Evolutionary conservation across 2,113 vertebrate species (phyloP).

Genomic region (Cettia cetti): DNA sequence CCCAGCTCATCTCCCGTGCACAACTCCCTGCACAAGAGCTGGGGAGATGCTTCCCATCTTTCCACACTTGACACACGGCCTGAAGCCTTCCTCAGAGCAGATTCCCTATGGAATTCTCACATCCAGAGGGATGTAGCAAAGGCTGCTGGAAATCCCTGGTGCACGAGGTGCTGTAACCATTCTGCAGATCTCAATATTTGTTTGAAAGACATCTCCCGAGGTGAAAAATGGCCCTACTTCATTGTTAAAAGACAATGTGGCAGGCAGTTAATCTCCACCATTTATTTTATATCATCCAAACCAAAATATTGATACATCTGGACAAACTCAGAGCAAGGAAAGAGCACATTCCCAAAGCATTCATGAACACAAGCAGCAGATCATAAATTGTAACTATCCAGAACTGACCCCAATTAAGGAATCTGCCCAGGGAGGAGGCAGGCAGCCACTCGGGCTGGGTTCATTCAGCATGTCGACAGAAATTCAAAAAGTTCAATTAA

Average conservation of each 20-base stretch:
- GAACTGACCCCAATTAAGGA: not conserved
- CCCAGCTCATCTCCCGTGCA: not conserved
- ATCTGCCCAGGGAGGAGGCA: not conserved
- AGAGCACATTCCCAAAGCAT: slow-evolving; percentile 40
- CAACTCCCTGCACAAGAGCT: not conserved
- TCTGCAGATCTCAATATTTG: not conserved
- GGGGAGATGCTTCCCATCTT: not conserved
- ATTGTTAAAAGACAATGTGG: slow-evolving; percentile 23
- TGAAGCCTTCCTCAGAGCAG: not conserved
- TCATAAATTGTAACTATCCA: slow-evolving; percentile 42
- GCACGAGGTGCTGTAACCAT: not conserved
- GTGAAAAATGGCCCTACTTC: slow-evolving; percentile 5
- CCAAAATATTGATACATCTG: slow-evolving; percentile 70
- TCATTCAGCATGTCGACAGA: not conserved
- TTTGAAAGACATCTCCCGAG: not conserved
- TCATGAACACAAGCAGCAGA: slow-evolving; percentile 55
- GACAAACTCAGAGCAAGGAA: slow-evolving; percentile 55
- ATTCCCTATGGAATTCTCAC: not conserved
- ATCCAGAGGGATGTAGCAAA: not conserved
- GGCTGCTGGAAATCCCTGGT: not conserved
- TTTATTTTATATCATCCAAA: slow-evolving; percentile 68
- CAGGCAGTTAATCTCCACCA: slow-evolving; percentile 49
- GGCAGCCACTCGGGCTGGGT: not conserved
- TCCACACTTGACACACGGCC: not conserved
- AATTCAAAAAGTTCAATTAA: not conserved